Conservation (phyloP, 2,888 invertebrate genomes). For the Papilio gigon region DNA sequence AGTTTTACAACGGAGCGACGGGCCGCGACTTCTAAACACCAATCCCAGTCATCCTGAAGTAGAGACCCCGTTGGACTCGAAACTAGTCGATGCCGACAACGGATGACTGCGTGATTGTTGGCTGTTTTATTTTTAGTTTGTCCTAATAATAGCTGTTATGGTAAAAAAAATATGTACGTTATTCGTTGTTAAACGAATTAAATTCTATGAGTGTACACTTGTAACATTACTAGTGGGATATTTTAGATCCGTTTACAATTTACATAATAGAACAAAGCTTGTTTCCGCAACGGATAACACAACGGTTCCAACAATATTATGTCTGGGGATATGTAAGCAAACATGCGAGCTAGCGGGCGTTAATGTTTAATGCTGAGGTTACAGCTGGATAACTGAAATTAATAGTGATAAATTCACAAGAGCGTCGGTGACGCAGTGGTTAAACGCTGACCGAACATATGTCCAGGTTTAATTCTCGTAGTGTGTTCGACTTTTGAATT, state of each 20-base stretch:
- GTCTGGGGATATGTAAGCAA: constrained; percentile 39
- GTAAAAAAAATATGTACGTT: constrained; percentile 16
- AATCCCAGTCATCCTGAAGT: too few relatives aligned
- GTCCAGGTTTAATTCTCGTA: too few relatives aligned
- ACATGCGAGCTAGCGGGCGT: constrained; percentile 15
- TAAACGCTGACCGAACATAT: too few relatives aligned
- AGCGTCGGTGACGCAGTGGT: too few relatives aligned
- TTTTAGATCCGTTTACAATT: constrained; percentile 43
- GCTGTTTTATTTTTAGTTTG: too few relatives aligned
- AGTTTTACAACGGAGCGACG: too few relatives aligned
- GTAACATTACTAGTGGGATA: constrained; percentile 11
- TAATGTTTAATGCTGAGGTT: constrained; percentile 26
- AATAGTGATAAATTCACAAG: not conserved
- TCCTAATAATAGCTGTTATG: constrained; percentile 16
- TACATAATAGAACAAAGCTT: constrained; percentile 44
- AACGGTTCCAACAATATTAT: constrained; percentile 39
- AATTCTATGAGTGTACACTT: not conserved
- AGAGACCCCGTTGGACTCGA: too few relatives aligned
- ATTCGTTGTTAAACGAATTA: not conserved
- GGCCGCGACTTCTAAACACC: too few relatives aligned
- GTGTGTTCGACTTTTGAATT: too few relatives aligned
- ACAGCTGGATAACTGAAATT: constrained; percentile 12
- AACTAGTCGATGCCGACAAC: too few relatives aligned
- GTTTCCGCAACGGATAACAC: constrained; percentile 28
- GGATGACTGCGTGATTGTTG: too few relatives aligned